Base-by-base conservation (phyloP, 2,797 vertebrate species). In the Lycodopsis pacificus region DNA sequence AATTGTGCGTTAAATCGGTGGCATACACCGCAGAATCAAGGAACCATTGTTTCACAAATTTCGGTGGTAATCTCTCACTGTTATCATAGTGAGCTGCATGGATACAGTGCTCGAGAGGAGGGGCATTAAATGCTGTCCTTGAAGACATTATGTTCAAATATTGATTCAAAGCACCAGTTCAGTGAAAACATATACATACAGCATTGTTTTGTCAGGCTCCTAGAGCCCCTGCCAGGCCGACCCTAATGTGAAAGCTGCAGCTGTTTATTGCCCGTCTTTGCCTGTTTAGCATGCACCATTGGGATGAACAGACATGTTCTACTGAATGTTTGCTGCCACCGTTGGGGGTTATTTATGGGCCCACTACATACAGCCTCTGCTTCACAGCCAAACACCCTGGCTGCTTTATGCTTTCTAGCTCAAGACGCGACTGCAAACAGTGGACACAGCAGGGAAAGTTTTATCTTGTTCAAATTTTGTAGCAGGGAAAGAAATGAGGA, bases 231-330 rank as follows among this genome's bases (percentile, higher is more conserved):
- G 63, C 25, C 38, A 54, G 62, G 30, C 54, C 42, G 10, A 59
- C 58, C 51, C 15, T 44, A 59, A 73, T 72, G 36, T 73, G 30
- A 65, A 70, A 67, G 65, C 75, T 58, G 48, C 58, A 66, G 25
- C 62, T 58, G 49, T 76, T 76, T 69, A 76, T 20, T 27, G 72
- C 65, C 73, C 27, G 19, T 49, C 72, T 27, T 70, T 48, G 53
- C 65, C 82, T 74, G 80, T 82, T 86, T 65, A 82, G 72, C 65
- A 78, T 53, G 58, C 53, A 61, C 34, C 81, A 58, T 9, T 66
- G 71, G 77, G 51, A 82, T 85, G 86, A 84, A 84, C 86, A 75
- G 79, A 64, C 80, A 72, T 79, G 73, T 76, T 90, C 86, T 83
- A 86, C 57, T 73, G 73, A 70, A 14, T 80, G 77, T 79, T 79